These are phyloP conservation scores for Paracentrotus lividus DNA, from an alignment of 53 echinoderm and acorn worm genomes.

Conservation along the genomic window DNA sequence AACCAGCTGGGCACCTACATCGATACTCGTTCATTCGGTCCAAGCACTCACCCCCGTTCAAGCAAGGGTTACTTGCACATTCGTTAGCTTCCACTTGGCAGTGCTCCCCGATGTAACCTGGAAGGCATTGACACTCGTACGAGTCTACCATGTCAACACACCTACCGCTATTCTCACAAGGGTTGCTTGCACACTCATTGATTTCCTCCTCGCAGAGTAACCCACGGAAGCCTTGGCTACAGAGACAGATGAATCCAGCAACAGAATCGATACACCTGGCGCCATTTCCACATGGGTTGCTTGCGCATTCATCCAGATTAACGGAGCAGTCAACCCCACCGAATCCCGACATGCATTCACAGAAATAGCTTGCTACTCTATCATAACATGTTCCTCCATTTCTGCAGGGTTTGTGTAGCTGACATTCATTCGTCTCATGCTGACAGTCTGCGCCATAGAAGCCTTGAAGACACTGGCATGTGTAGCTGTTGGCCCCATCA, in stretches of 20 bases:
- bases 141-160: constrained; percentile 77
- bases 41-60: constrained; percentile 78
- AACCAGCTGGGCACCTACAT: constrained; percentile 80
- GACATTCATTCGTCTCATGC: constrained; percentile 85
- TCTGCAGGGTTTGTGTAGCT: constrained; percentile 60
- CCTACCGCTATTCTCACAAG: constrained; percentile 79
- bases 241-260: constrained; percentile 80
- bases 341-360: constrained; percentile 71
- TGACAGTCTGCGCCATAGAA: constrained; percentile 81
- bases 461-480: constrained; percentile 75
- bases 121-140: constrained; percentile 83
- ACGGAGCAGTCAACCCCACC: constrained; percentile 61
- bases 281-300: constrained; percentile 74
- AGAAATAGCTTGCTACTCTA: constrained; percentile 43
- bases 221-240: constrained; percentile 79
- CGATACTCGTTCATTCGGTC: constrained; percentile 75
- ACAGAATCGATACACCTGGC: constrained; percentile 74
- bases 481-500: constrained; percentile 71
- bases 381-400: constrained; percentile 67
- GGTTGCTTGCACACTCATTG: constrained; percentile 83
- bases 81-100: constrained; percentile 87
- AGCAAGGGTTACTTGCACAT: constrained; percentile 82
- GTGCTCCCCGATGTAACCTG: constrained; percentile 79
- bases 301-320: constrained; percentile 75
- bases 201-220: constrained; percentile 79